These are phyloP conservation scores for Gonioctena quinquepunctata DNA, from an alignment of 1,140 invertebrate genomes.

Conservation along the genomic window DNA sequence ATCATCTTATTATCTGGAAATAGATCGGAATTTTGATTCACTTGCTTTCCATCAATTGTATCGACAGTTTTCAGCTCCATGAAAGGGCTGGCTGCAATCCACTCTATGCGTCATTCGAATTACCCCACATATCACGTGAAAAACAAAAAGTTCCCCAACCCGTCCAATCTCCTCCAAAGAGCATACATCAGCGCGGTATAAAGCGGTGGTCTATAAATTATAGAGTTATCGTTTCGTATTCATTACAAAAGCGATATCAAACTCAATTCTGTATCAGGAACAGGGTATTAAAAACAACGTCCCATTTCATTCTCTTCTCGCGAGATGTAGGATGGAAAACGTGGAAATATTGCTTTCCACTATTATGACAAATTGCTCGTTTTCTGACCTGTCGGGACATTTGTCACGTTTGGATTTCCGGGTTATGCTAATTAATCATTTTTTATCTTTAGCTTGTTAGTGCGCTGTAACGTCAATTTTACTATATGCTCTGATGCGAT, in stretches of 20 bases:
- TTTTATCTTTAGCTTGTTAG: slow-evolving; percentile 11
- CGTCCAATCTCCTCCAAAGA: slow-evolving; percentile 1
- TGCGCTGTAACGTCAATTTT: not conserved
- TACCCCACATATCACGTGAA: not conserved
- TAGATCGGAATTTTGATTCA: too few relatives aligned
- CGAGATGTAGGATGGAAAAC: slow-evolving; percentile 1
- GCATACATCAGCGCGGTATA: slow-evolving; percentile 10
- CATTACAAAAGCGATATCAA: slow-evolving; percentile 18
- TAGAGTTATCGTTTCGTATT: slow-evolving; percentile 16
- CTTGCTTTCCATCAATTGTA: too few relatives aligned
- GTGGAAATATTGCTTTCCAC: slow-evolving; percentile 12
- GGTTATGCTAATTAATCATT: slow-evolving; percentile 9
- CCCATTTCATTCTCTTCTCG: slow-evolving; percentile 11
- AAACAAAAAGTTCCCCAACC: not conserved
- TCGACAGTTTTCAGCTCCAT: too few relatives aligned
- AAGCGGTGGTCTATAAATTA: slow-evolving; percentile 15
- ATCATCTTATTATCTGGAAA: too few relatives aligned
- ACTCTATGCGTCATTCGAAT: not conserved
- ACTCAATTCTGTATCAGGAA: slow-evolving; percentile 19
- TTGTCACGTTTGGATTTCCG: slow-evolving; percentile 12
- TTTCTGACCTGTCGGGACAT: slow-evolving; percentile 15
- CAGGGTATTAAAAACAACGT: slow-evolving; percentile 17
- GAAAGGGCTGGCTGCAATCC: too few relatives aligned
- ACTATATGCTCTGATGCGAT: too few relatives aligned
- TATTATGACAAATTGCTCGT: slow-evolving; percentile 21